Conservation (phyloP, 2,113 vertebrate species). For the Copsychus sechellarum region DNA sequence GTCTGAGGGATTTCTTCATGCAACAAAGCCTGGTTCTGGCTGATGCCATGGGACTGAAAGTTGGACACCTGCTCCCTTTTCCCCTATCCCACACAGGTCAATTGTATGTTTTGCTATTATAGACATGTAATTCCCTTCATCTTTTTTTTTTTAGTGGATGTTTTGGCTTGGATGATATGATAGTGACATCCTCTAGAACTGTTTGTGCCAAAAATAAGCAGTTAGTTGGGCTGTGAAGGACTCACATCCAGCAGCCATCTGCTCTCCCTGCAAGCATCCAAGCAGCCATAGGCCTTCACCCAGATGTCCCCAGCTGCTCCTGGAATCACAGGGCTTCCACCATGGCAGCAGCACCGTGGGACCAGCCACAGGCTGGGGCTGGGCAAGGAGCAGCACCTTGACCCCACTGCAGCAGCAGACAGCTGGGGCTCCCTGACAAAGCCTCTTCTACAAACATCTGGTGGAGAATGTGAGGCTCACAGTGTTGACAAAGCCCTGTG, state of each 20-base stretch:
- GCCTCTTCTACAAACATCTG: not conserved
- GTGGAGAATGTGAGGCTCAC: not conserved
- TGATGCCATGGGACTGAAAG: not conserved
- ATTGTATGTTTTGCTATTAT: not conserved
- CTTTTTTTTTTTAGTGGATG: not conserved
- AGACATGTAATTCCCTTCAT: accelerated
- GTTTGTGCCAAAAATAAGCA: not conserved
- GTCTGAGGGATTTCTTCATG: no score
- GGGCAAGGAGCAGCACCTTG: not conserved
- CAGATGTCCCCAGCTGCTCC: accelerated
- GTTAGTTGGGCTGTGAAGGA: not conserved
- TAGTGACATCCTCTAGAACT: not conserved
- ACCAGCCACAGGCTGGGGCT: not conserved
- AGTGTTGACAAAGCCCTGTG: not conserved
- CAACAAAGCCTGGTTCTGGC: not conserved
- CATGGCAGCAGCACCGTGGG: accelerated
- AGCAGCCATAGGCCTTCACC: not conserved
- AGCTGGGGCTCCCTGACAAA: not conserved
- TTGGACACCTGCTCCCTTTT: not conserved
- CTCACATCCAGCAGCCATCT: not conserved
- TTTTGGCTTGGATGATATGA: not conserved
- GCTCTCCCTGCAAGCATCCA: accelerated
- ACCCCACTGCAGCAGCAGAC: not conserved
- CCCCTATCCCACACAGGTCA: not conserved
- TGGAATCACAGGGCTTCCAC: accelerated